Percentiles rank a stretch among this genome's conserved stretches.
Conservation (phyloP, 2,113 vertebrate species). For the Ictalurus furcatus region DNA sequence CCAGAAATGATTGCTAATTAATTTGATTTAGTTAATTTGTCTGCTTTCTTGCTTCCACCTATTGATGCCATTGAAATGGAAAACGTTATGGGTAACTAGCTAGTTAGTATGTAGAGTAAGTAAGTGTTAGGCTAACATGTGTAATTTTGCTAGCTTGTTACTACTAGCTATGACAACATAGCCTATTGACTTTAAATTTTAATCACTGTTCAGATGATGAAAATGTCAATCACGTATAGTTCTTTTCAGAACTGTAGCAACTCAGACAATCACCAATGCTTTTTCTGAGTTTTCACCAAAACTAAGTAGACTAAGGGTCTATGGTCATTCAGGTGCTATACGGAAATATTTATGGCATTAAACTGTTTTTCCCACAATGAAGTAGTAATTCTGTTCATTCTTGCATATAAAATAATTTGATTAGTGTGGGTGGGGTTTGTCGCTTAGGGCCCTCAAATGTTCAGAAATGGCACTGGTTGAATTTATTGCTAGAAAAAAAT, state of each 20-base stretch:
- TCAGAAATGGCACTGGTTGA: too few relatives aligned
- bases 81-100: background rate
- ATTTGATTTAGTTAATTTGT: background rate
- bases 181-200: background rate
- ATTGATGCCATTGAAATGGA: background rate
- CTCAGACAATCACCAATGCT: too few relatives aligned
- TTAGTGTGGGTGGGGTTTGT: background rate
- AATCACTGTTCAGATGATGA: too few relatives aligned
- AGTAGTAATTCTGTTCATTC: background rate
- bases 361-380: background rate
- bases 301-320: too few relatives aligned
- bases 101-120: background rate
- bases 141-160: background rate
- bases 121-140: background rate
- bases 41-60: background rate
- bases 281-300: too few relatives aligned
- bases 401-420: background rate
- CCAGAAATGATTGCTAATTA: background rate
- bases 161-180: background rate
- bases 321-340: too few relatives aligned
- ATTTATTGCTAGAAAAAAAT: background rate
- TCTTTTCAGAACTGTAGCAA: too few relatives aligned
- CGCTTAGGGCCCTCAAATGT: background rate
- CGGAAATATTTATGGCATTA: too few relatives aligned
- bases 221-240: too few relatives aligned